Evolutionary conservation across 2,888 invertebrate species (phyloP).

Genomic region (Blomia tropicalis): DNA sequence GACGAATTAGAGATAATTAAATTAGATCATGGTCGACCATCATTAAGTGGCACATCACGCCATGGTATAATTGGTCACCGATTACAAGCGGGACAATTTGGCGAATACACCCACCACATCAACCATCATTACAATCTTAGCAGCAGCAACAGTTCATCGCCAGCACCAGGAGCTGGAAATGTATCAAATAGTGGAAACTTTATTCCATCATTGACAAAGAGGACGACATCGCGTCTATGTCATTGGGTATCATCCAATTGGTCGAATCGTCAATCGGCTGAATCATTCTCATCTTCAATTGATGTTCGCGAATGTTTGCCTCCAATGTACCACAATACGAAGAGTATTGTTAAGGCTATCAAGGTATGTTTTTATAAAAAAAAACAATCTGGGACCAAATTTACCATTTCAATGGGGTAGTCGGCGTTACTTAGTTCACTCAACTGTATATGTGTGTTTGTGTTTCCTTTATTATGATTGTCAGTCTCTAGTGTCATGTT

Average conservation of each 20-base stretch:
- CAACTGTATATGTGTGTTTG: neutral
- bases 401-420: neutral
- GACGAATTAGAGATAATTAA: constrained; percentile 28
- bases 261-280: constrained; percentile 36
- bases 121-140: too few species aligned
- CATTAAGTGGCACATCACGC: neutral
- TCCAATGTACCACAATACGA: constrained; percentile 43
- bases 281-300: constrained; percentile 34
- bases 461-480: neutral
- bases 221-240: constrained; percentile 17
- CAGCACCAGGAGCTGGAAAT: neutral
- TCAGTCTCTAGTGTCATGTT: too few species aligned
- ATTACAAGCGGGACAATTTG: neutral
- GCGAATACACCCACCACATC: too few species aligned
- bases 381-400: neutral
- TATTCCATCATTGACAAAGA: constrained; percentile 8
- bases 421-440: neutral
- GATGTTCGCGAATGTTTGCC: constrained; percentile 44
- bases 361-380: constrained; percentile 38
- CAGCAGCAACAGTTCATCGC: too few species aligned
- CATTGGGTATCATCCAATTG: constrained; percentile 27
- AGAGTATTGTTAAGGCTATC: constrained; percentile 45
- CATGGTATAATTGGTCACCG: too few species aligned
- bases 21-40: neutral
- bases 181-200: neutral